Evolutionary conservation across 2,888 invertebrate species (phyloP), one percentile per base, ranked within the genome.

Genomic region (Zeuzera pyrina): DNA sequence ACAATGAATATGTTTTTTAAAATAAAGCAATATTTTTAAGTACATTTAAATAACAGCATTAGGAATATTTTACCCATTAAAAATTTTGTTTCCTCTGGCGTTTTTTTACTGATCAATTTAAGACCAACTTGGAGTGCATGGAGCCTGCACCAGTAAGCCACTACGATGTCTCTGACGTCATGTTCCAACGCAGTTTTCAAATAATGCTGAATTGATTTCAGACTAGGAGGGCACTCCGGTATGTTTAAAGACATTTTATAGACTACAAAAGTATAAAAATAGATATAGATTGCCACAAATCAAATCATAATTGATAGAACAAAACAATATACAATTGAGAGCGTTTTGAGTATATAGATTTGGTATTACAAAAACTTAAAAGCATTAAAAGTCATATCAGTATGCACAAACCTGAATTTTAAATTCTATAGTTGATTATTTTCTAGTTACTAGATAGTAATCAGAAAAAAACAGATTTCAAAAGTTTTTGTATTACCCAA

Each of bases 141-240:
- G 33, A 98, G 86, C 14, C 97, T 89, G 67, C 94, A 90, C 94
- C 98, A 98, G 72, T 98, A 98, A 29, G 94, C 90, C 25, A 98
- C 89, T 19, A 95, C 90, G 21, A 92, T 87, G 81, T 98, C 97
- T 49, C 97, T 86, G 19, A 86, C 81, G 57, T 97, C 97, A 84
- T 98, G 96, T 71, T 97, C 97, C 27, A 87, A 85, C 0, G 97
- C 97, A 35, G 94, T 89, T 83, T 96, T 98, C 39, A 98, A 74
- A 62, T 93, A 95, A 69, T 95, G 96, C 49, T 94, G 94, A 45
- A 98, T 90, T 15, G 89, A 85, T 72, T 94, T 96, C 25, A 98
- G 78, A 37, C 89, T 87, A 1, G 88, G 71, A 8, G 95, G 95
- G 54, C 91, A 88, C 14, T 91, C 89, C 15, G 93, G 91, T 34